These are phyloP conservation scores for Adrianichthys oophorus DNA, from an alignment of 2,797 vertebrate genomes.

Conservation along the genomic window DNA sequence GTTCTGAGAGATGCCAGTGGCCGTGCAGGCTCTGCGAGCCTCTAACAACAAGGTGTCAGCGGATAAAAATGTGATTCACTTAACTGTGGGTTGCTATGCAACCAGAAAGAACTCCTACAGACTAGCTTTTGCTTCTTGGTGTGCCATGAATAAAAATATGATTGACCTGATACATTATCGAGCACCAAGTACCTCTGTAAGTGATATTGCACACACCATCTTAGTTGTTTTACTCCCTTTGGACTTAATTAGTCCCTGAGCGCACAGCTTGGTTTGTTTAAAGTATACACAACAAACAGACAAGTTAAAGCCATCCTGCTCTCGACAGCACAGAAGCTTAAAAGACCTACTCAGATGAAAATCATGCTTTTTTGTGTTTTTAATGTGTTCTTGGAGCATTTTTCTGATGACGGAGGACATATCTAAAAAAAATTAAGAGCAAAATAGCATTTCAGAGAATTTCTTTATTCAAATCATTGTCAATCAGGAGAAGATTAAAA, in stretches of 20 bases:
- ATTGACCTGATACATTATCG: slow-evolving; percentile 28
- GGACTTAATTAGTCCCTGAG: slow-evolving; percentile 3
- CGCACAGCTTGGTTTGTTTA: slow-evolving; percentile 3
- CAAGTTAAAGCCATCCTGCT: no score
- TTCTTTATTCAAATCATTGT: no score
- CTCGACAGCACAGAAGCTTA: no score
- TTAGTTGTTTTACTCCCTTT: slow-evolving; percentile 10
- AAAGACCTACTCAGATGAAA: no score
- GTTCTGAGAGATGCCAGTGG: slow-evolving; percentile 3
- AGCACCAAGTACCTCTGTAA: slow-evolving; percentile 16
- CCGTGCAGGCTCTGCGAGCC: slow-evolving; percentile 1
- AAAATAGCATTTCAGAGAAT: no score
- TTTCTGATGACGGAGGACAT: no score
- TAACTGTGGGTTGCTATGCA: slow-evolving; percentile 46
- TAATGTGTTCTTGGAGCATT: no score
- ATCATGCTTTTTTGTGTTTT: no score
- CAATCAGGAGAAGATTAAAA: no score
- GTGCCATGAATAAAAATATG: slow-evolving; percentile 27
- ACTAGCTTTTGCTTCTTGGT: slow-evolving; percentile 23
- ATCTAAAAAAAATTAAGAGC: no score
- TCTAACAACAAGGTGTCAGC: slow-evolving; percentile 21
- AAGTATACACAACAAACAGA: slow-evolving; percentile 23
- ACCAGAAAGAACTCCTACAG: slow-evolving; percentile 36
- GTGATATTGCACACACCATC: slow-evolving; percentile 15
- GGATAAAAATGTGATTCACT: slow-evolving; percentile 28